Percentiles rank a stretch among this genome's conserved stretches.
These are phyloP conservation scores for Mechanitis mazaeus DNA, from an alignment of 2,888 invertebrate species.

Conservation along the genomic window DNA sequence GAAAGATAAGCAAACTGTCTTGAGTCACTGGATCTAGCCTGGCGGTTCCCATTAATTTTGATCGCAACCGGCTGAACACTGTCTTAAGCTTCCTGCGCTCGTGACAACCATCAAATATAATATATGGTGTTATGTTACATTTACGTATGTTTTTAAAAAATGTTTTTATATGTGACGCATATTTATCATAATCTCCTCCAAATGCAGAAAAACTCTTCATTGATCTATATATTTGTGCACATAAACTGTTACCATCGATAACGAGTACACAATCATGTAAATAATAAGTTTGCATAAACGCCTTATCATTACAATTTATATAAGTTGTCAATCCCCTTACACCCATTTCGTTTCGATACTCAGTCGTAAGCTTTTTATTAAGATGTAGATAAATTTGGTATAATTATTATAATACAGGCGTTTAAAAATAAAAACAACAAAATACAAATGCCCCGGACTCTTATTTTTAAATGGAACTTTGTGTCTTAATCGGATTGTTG, in stretches of 20 bases:
- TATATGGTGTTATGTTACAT: constrained; percentile 83
- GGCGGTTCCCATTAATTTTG: constrained; percentile 77
- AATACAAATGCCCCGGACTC: too few relatives aligned
- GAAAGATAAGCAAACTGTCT: constrained; percentile 79
- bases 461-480: too few relatives aligned
- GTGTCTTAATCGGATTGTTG: too few relatives aligned
- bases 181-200: constrained; percentile 91
- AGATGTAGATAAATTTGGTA: too few relatives aligned
- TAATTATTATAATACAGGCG: too few relatives aligned
- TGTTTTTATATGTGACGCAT: constrained; percentile 77
- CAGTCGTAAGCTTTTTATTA: too few relatives aligned
- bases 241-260: constrained; percentile 88
- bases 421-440: too few relatives aligned
- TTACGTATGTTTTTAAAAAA: constrained; percentile 83
- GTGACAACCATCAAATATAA: constrained; percentile 88
- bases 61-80: constrained; percentile 73
- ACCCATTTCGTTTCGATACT: constrained; percentile 77
- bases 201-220: constrained; percentile 82
- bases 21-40: constrained; percentile 76
- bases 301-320: constrained; percentile 79
- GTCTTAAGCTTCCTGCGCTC: constrained; percentile 84
- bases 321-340: constrained; percentile 90
- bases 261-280: constrained; percentile 83
- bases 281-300: constrained; percentile 78
- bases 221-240: constrained; percentile 81